These are phyloP conservation scores for Anticlea derivata DNA, from an alignment of 2,888 invertebrate species.

Conservation along the genomic window DNA sequence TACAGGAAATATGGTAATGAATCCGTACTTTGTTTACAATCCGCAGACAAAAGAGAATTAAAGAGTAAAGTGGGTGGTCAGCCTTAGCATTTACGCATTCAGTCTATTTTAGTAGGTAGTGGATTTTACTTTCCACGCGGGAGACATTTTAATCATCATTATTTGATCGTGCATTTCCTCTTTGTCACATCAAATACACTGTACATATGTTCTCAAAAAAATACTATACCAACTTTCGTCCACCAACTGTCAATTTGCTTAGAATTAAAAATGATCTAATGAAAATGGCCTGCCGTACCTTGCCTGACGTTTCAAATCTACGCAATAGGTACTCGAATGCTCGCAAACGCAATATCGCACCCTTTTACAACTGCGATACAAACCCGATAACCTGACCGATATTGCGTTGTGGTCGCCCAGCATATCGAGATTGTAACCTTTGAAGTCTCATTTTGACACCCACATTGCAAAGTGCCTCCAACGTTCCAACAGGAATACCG, in stretches of 20 bases:
- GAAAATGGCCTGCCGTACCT: too few species aligned
- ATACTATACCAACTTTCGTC: background rate
- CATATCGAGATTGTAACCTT: background rate
- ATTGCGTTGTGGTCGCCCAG: background rate
- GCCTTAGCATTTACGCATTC: constrained; percentile 19
- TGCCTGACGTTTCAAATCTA: too few species aligned
- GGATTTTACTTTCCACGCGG: constrained; percentile 27
- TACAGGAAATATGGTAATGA: constrained; percentile 35
- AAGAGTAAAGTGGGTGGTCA: constrained; percentile 13
- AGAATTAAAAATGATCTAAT: too few species aligned
- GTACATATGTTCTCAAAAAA: too few species aligned
- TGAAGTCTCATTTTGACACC: background rate
- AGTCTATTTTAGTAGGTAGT: constrained; percentile 27
- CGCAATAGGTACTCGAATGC: too few species aligned
- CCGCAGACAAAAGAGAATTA: constrained; percentile 27
- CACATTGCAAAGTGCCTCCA: background rate
- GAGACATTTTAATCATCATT: constrained; percentile 23
- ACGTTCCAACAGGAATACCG: background rate
- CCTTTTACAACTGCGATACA: background rate
- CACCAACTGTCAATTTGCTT: background rate
- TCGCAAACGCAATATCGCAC: background rate
- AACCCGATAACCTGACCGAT: background rate
- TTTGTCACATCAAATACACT: constrained; percentile 3
- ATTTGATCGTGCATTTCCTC: background rate
- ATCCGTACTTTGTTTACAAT: constrained; percentile 31